Evolutionary conservation across 2,113 vertebrate species (phyloP), one percentile per base, ranked within the genome.

Genomic region (Microtus montanus): DNA sequence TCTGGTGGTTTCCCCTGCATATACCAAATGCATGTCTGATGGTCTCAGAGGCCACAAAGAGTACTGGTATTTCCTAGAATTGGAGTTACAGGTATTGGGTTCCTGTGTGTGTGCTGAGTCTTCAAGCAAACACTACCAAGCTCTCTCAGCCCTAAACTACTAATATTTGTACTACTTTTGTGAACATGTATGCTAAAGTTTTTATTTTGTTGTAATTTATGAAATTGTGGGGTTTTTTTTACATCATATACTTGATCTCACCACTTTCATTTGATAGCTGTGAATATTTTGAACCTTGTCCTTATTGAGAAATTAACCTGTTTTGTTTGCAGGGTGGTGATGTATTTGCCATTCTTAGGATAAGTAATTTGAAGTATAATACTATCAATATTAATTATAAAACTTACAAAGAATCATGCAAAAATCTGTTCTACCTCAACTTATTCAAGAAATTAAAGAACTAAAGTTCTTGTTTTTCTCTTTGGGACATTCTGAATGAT

Each of bases 191-290:
- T 38, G 26, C 20, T 66, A 22, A 74, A 89, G 66, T 74, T 94
- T 78, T 49, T 64, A 30, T 84, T 94, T 30, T 95, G 85, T 86
- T 96, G 87, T 97, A 78, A 73, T 90, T 44, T 93, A 3, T 89
- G 44, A 90, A 86, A 89, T 91, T 95, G 24, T 96, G 41, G 82
- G 82, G 70, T 0, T 15, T 78, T 87, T 75, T 96, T 91, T 83
- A 87, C 8, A 84, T 90, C 7, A 66, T 63, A 35, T 79, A 78
- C 7, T 91, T 90, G 44, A 95, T 94, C 41, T 5, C 1, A 24
- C 17, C 44, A 28, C 54, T 87, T 91, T 93, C 17, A n/a, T 86
- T 95, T 90, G 52, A 2, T 71, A 73, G 35, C 20, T 54, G 11
- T 91, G 5, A 77, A 61, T 66, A 79, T 91, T 96, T 96, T 12